These are phyloP conservation scores for Sternarchorhynchus goeldii DNA, from an alignment of 2,797 vertebrate genomes.

Conservation along the genomic window DNA sequence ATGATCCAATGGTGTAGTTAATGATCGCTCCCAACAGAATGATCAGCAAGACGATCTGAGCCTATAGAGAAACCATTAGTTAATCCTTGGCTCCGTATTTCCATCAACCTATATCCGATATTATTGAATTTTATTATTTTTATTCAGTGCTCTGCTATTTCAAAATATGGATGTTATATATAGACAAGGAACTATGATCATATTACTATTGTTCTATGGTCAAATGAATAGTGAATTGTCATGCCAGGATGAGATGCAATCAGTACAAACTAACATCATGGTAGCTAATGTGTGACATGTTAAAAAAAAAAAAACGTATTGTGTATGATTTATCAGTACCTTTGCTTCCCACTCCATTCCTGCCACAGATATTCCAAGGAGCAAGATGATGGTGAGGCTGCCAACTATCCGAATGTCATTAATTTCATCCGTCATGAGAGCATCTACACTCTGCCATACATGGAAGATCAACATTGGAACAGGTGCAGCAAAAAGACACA, in stretches of 20 bases:
- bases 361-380: slow-evolving; percentile 93
- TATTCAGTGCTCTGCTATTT: slow-evolving; percentile 5
- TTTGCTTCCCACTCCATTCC: slow-evolving; percentile 99
- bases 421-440: slow-evolving; percentile 87
- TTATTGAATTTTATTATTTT: neutral
- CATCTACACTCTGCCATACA: slow-evolving; percentile 80
- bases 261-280: neutral
- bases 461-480: neutral
- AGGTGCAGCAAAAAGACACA: neutral
- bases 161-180: neutral
- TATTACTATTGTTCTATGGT: neutral
- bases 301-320: neutral
- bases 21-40: slow-evolving; percentile 86
- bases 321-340: slow-evolving; percentile 57
- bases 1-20: slow-evolving; percentile 90
- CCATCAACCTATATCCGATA: slow-evolving; percentile 5
- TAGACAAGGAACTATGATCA: neutral
- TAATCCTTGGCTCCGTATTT: neutral
- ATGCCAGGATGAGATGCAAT: neutral
- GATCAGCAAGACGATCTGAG: slow-evolving; percentile 91
- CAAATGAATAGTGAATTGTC: neutral
- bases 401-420: slow-evolving; percentile 95
- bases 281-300: neutral
- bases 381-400: slow-evolving; percentile 87
- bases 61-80: slow-evolving; percentile 69